Percentiles rank a stretch among this genome's conserved stretches.
phyloP scores from a whole-genome alignment of 2,888 invertebrate species.

The Bellardia bayeri region DNA sequence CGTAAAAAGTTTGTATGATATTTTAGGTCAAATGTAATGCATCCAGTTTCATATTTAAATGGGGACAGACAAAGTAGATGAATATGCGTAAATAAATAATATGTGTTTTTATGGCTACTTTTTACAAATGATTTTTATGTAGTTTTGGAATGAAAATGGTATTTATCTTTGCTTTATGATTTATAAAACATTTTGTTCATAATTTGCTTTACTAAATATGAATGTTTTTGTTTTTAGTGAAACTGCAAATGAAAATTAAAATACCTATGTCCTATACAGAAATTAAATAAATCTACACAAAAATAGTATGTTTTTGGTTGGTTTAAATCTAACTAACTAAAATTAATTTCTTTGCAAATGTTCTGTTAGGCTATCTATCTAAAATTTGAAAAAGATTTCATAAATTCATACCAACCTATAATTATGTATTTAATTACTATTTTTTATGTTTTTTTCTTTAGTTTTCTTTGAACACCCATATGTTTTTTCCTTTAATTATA shows the following conservation, averaged over 20 bases:
- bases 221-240: background rate
- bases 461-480: constrained; percentile 53
- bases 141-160: background rate
- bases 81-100: too few species aligned
- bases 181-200: background rate
- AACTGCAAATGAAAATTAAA: constrained; percentile 13
- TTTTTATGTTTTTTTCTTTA: constrained; percentile 20
- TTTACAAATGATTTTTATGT: background rate
- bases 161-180: background rate
- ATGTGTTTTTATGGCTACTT: background rate
- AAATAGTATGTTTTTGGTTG: constrained; percentile 29
- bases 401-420: constrained; percentile 58
- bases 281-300: constrained; percentile 32
- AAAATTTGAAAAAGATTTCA: constrained; percentile 52
- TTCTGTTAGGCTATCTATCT: constrained; percentile 60
- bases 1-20: too few species aligned
- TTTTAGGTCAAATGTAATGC: too few species aligned
- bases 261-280: constrained; percentile 1
- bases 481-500: constrained; percentile 52
- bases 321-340: constrained; percentile 60
- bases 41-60: too few species aligned
- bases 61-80: too few species aligned
- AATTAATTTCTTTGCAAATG: constrained; percentile 53
- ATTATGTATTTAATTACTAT: constrained; percentile 35
- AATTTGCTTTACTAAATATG: constrained; percentile 3